phyloP scores from a whole-genome alignment of 2,797 vertebrate species.

The Coracias cyanogaster region DNA sequence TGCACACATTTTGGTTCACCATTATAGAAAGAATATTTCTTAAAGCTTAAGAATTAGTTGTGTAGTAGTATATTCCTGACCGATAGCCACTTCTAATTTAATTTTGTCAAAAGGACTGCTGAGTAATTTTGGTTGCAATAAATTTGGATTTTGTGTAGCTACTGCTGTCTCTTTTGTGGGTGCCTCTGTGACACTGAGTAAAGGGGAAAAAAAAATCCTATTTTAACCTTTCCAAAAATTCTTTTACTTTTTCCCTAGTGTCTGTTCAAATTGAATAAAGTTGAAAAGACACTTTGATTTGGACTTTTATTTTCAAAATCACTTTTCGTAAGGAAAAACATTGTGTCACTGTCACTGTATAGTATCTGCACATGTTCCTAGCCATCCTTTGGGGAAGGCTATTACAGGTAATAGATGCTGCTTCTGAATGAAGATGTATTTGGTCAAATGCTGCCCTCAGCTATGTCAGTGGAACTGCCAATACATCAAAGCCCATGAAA shows the following conservation, averaged over 20 bases:
- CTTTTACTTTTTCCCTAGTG: background rate
- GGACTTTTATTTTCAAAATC: background rate
- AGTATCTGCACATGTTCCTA: background rate
- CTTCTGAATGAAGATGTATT: background rate
- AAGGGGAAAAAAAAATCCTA: background rate
- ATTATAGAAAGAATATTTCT: background rate
- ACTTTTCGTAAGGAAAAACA: background rate
- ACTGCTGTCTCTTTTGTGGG: background rate
- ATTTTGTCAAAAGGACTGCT: background rate
- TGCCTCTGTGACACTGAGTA: background rate
- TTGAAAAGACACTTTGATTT: background rate
- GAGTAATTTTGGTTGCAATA: background rate
- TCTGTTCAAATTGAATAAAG: background rate
- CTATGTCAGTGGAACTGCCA: background rate
- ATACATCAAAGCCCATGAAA: background rate
- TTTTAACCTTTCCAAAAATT: background rate
- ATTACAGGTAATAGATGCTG: background rate
- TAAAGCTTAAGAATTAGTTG: background rate
- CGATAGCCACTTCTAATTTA: background rate
- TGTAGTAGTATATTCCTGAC: background rate
- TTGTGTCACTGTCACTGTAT: background rate
- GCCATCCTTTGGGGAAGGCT: background rate
- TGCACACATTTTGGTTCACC: background rate
- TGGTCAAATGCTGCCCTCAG: background rate
- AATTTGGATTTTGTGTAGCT: background rate